phyloP scores from a whole-genome alignment of 2,888 invertebrate genomes.

The Strigamia transsilvanica region DNA sequence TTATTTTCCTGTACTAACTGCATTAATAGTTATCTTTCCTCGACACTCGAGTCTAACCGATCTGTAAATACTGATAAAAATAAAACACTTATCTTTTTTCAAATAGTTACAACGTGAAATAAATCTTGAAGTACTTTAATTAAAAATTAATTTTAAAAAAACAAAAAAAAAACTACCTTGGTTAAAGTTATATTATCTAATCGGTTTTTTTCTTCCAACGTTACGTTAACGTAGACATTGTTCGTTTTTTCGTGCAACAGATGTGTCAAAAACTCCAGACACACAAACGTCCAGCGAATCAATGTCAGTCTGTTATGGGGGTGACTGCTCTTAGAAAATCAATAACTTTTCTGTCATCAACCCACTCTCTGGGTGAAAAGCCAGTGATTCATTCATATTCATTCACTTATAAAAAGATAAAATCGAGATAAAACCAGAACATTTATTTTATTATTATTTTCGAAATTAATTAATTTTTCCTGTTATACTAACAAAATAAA shows the following conservation, averaged over 20 bases:
- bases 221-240: too few species aligned
- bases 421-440: too few species aligned
- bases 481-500: too few species aligned
- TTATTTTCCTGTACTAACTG: background rate
- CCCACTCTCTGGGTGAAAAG: background rate
- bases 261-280: slow-evolving; percentile 1
- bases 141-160: too few species aligned
- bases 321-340: slow-evolving; percentile 23
- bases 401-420: too few species aligned
- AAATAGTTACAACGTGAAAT: background rate
- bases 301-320: background rate
- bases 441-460: too few species aligned
- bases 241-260: background rate
- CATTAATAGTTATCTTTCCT: background rate
- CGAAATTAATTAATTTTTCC: too few species aligned
- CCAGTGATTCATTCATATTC: slow-evolving; percentile 21
- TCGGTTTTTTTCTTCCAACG: too few species aligned
- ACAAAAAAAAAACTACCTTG: too few species aligned
- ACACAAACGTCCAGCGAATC: background rate
- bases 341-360: slow-evolving; percentile 22
- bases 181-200: too few species aligned
- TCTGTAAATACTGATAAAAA: background rate
- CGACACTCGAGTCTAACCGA: background rate
- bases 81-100: background rate
- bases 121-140: too few species aligned